These are phyloP conservation scores for Aricia agestis DNA, from an alignment of 1,140 invertebrate genomes.

Conservation along the genomic window DNA sequence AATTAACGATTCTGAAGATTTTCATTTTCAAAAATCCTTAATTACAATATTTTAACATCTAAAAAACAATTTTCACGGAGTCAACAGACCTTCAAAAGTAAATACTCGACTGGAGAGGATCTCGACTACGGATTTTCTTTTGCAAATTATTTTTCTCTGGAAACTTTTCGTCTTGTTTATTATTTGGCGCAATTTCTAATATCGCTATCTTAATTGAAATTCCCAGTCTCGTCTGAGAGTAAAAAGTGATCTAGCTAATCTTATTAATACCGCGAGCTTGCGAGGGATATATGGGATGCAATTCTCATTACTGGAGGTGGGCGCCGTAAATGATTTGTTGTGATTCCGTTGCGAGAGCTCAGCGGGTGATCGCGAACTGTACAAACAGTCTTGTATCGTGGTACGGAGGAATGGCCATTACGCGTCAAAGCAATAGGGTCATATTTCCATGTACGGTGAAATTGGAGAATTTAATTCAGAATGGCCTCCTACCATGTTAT, in stretches of 20 bases:
- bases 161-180: background rate
- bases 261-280: slow-evolving; percentile 17
- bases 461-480: slow-evolving; percentile 58
- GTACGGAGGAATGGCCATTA: slow-evolving; percentile 41
- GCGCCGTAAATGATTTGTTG: slow-evolving; percentile 69
- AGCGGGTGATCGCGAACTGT: slow-evolving; percentile 66
- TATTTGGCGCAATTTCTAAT: background rate
- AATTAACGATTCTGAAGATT: background rate
- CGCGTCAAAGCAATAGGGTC: slow-evolving; percentile 33
- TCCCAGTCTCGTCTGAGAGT: background rate
- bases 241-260: slow-evolving; percentile 12
- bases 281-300: slow-evolving; percentile 50
- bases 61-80: slow-evolving; percentile 3
- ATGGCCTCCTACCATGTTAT: slow-evolving; percentile 69
- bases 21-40: slow-evolving; percentile 1
- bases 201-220: background rate
- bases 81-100: background rate
- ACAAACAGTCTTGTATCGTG: slow-evolving; percentile 41
- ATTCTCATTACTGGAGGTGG: slow-evolving; percentile 69
- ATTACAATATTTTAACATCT: background rate
- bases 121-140: background rate
- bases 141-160: background rate
- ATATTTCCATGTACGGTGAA: slow-evolving; percentile 38
- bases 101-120: background rate
- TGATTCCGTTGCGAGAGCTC: slow-evolving; percentile 63